Conservation (phyloP, 2,888 invertebrate species). For the Reticulitermes lucifugus region DNA sequence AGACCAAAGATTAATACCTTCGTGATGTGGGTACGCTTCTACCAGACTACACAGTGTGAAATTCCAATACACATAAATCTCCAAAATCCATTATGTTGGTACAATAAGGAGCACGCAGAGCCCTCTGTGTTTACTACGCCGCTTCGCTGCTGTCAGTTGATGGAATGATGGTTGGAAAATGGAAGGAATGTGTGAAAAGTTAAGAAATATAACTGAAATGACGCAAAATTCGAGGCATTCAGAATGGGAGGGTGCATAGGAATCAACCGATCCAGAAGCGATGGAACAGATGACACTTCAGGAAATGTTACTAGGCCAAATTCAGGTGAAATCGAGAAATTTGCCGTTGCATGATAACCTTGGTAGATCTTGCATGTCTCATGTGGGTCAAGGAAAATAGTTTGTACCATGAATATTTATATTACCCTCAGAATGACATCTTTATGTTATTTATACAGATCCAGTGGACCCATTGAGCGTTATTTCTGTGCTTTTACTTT, state of each 20-base stretch:
- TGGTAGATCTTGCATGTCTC: constrained; percentile 41
- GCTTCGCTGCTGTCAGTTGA: constrained; percentile 44
- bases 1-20: too few relatives aligned
- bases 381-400: constrained; percentile 48
- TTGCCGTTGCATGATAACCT: constrained; percentile 35
- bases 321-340: constrained; percentile 75
- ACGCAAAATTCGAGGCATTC: constrained; percentile 67
- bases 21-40: too few relatives aligned
- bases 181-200: constrained; percentile 61
- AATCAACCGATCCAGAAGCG: constrained; percentile 84
- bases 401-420: neutral
- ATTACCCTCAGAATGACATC: neutral
- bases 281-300: constrained; percentile 83
- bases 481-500: too few relatives aligned
- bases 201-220: constrained; percentile 65
- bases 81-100: too few relatives aligned
- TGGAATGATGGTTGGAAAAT: constrained; percentile 61
- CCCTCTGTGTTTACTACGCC: neutral
- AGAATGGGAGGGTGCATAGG: constrained; percentile 92
- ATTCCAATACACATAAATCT: too few relatives aligned
- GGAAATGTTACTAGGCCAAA: constrained; percentile 84
- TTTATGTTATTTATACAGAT: neutral
- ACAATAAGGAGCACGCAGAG: too few relatives aligned
- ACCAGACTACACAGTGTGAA: too few relatives aligned
- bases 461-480: too few relatives aligned